Conservation (phyloP, 2,888 invertebrate species). For the Oxycera nigricornis region DNA sequence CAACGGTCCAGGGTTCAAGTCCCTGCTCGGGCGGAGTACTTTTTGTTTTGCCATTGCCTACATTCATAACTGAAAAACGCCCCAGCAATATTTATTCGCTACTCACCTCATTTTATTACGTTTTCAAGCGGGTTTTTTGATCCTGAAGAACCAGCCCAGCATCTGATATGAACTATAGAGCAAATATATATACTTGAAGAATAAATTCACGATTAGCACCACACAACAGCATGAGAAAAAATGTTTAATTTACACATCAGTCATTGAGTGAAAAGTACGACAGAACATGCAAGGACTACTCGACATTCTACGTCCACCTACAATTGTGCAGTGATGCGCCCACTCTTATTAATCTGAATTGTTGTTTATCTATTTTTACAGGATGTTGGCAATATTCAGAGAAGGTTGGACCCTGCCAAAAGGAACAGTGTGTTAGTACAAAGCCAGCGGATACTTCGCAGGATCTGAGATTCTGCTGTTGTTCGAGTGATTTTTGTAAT, state of each 20-base stretch:
- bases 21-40: slow-evolving; percentile 30
- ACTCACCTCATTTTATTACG: slow-evolving; percentile 13
- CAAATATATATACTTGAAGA: no score
- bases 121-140: not conserved
- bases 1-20: slow-evolving; percentile 44
- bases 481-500: slow-evolving; percentile 81
- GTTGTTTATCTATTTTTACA: no score
- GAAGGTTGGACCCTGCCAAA: slow-evolving; percentile 64
- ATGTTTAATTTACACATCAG: no score
- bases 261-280: no score
- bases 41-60: slow-evolving; percentile 5
- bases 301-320: no score
- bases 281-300: no score
- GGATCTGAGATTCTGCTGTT: slow-evolving; percentile 70
- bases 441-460: slow-evolving; percentile 57
- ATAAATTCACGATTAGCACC: no score
- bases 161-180: not conserved
- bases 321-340: no score
- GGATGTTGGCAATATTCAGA: slow-evolving; percentile 68
- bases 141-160: no score
- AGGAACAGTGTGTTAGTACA: slow-evolving; percentile 67
- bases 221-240: no score
- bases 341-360: no score
- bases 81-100: no score
- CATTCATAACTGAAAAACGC: not conserved